Percentiles rank a stretch among this genome's conserved stretches.
Conservation (phyloP, 2,888 invertebrate genomes). For the Ophion slaviceki region DNA sequence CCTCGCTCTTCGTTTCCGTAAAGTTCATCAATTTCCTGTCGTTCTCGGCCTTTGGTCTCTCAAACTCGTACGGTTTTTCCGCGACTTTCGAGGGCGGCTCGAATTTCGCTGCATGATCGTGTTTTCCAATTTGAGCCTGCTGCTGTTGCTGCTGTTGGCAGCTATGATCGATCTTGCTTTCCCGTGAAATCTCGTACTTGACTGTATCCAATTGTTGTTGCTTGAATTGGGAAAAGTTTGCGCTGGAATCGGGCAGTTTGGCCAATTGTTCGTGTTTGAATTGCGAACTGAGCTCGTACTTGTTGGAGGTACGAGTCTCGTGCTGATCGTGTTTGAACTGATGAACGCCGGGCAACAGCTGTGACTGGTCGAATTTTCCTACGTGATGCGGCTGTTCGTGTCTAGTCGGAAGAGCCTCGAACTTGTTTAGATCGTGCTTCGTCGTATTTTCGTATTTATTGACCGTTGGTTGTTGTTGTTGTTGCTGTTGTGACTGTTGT, state of each 20-base stretch:
- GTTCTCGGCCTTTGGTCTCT: slow-evolving; percentile 73
- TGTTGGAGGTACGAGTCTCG: slow-evolving; percentile 65
- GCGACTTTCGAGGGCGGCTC: slow-evolving; percentile 75
- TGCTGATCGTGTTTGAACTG: slow-evolving; percentile 76
- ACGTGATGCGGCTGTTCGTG: slow-evolving; percentile 70
- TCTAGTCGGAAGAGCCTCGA: slow-evolving; percentile 65
- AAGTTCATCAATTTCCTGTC: slow-evolving; percentile 74
- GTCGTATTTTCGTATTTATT: slow-evolving; percentile 71
- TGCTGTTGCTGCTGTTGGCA: slow-evolving; percentile 32
- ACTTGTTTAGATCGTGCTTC: slow-evolving; percentile 74
- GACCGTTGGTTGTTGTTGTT: slow-evolving; percentile 60
- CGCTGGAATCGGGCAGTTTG: slow-evolving; percentile 69
- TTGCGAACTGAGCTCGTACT: slow-evolving; percentile 72
- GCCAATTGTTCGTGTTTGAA: slow-evolving; percentile 68
- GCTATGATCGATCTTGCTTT: slow-evolving; percentile 62
- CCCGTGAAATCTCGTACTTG: slow-evolving; percentile 68
- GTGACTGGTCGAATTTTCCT: slow-evolving; percentile 65
- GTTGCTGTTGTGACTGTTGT: slow-evolving; percentile 39
- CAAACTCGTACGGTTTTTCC: slow-evolving; percentile 79
- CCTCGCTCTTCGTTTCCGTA: slow-evolving; percentile 74
- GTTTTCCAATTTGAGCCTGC: slow-evolving; percentile 67
- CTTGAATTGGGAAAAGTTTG: slow-evolving; percentile 72
- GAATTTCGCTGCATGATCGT: slow-evolving; percentile 76
- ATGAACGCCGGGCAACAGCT: slow-evolving; percentile 64
- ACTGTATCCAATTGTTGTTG: slow-evolving; percentile 63